phyloP scores from a whole-genome alignment of 1,140 invertebrate genomes.

The Notospermus geniculatus region DNA sequence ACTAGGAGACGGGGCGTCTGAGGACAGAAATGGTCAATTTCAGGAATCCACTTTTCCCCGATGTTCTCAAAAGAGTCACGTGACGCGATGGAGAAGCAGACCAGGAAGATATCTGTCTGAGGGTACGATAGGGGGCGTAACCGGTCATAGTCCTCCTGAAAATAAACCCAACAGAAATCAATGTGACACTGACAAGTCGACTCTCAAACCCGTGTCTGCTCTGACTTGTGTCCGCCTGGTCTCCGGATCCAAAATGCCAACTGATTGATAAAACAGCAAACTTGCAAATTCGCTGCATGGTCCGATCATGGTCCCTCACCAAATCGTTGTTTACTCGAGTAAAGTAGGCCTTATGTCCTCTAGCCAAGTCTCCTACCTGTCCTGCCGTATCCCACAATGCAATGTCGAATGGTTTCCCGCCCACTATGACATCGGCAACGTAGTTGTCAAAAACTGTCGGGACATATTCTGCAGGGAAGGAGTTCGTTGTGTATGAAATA shows the following conservation, averaged over 20 bases:
- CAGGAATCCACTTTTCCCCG: slow-evolving; percentile 48
- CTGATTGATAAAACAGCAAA: no score
- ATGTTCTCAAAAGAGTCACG: slow-evolving; percentile 23
- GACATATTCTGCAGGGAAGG: slow-evolving; percentile 66
- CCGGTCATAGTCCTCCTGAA: slow-evolving; percentile 87
- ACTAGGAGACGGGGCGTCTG: slow-evolving; percentile 59
- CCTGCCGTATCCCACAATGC: slow-evolving; percentile 85
- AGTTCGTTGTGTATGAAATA: slow-evolving; percentile 76
- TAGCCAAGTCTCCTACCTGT: slow-evolving; percentile 17
- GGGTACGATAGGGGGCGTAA: slow-evolving; percentile 93
- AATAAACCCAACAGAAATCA: not conserved
- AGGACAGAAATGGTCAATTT: slow-evolving; percentile 58
- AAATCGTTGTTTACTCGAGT: no score
- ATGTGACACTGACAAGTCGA: no score
- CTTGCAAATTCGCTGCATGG: no score
- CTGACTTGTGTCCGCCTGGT: no score
- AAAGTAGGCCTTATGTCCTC: no score
- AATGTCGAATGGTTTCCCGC: slow-evolving; percentile 89
- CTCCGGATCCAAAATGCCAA: no score
- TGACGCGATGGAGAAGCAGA: slow-evolving; percentile 27
- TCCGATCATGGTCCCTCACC: no score
- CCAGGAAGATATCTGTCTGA: slow-evolving; percentile 47
- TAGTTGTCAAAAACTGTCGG: slow-evolving; percentile 79
- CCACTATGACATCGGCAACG: slow-evolving; percentile 90
- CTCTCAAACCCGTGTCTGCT: no score